Conservation (phyloP, 2,888 invertebrate genomes). For the Conus canariensis region DNA sequence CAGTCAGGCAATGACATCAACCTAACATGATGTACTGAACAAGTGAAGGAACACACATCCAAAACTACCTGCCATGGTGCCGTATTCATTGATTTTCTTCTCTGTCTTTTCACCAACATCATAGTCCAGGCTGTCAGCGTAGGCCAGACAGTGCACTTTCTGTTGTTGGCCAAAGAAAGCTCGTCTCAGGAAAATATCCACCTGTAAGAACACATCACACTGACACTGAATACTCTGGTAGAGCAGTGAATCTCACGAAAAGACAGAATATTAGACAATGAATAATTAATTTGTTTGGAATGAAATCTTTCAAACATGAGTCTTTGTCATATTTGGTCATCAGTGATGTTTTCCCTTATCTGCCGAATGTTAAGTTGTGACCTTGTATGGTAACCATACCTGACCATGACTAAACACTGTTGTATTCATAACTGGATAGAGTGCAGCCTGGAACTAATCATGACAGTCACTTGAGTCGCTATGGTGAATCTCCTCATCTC, state of each 20-base stretch:
- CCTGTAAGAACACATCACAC: constrained; percentile 46
- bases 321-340: no score
- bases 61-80: constrained; percentile 21
- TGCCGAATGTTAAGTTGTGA: no score
- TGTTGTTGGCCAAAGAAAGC: constrained; percentile 56
- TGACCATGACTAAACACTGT: no score
- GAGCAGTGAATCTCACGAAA: not conserved
- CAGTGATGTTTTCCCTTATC: no score
- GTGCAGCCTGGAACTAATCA: no score
- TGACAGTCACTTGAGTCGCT: no score
- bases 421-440: no score
- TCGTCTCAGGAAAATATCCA: constrained; percentile 64
- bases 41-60: no score
- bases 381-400: no score
- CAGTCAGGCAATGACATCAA: no score
- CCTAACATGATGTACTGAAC: no score
- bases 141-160: constrained; percentile 66
- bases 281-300: not conserved
- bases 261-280: not conserved
- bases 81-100: constrained; percentile 57
- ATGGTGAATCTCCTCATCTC: no score
- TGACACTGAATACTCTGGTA: not conserved
- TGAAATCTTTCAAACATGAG: not conserved
- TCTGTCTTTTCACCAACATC: constrained; percentile 62
- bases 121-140: constrained; percentile 67